These are phyloP conservation scores for Jaculus jaculus DNA, from an alignment of 2,113 vertebrate genomes.

Conservation along the genomic window DNA sequence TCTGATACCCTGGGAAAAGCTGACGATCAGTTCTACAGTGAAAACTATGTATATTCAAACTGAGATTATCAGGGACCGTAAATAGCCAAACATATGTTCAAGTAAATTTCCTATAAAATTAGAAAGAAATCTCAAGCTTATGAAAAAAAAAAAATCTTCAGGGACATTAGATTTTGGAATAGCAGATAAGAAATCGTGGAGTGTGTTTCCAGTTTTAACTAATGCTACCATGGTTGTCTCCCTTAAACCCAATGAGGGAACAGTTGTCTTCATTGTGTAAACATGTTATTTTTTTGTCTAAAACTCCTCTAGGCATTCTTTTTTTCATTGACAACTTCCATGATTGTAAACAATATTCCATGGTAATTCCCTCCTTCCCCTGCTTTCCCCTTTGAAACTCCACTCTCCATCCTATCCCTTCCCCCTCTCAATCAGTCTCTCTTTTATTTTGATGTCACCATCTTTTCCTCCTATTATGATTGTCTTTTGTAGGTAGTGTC, in stretches of 20 bases:
- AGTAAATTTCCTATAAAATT: not conserved
- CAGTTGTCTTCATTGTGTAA: too few species aligned
- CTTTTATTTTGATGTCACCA: too few species aligned
- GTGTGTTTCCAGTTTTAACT: not conserved
- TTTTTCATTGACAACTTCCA: too few species aligned
- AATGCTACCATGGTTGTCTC: not conserved
- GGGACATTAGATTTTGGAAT: not conserved
- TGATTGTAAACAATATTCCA: too few species aligned
- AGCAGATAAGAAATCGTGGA: not conserved
- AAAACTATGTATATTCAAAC: not conserved
- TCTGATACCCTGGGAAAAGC: not conserved
- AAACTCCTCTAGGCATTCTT: not conserved
- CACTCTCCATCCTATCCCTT: too few species aligned
- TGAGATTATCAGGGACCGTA: not conserved
- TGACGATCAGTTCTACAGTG: not conserved
- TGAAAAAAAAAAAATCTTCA: not conserved
- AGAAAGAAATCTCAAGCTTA: constrained; percentile 12
- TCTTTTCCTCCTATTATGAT: too few species aligned
- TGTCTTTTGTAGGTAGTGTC: too few species aligned
- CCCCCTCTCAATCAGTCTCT: too few species aligned
- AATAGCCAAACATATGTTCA: not conserved
- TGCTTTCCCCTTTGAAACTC: too few species aligned
- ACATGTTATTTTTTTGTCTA: too few species aligned
- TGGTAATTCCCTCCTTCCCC: too few species aligned
- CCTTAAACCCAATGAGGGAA: too few species aligned